Conservation (phyloP, 2,797 vertebrate genomes). For the Mus caroli region DNA sequence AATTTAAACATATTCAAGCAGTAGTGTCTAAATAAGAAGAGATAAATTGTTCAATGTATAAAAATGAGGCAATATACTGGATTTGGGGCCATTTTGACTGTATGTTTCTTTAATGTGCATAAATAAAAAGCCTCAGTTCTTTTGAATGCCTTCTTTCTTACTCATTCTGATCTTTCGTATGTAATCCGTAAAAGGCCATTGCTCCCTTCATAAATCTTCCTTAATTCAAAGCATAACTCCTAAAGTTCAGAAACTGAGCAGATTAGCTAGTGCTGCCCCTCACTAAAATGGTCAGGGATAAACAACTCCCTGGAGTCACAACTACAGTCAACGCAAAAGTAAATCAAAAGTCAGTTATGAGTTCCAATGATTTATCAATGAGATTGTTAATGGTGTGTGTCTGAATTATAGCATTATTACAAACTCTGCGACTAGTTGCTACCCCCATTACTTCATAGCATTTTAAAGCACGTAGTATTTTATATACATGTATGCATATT, state of each 20-base stretch:
- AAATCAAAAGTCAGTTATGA: constrained; percentile 79
- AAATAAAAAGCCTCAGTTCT: constrained; percentile 75
- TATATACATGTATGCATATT: constrained; percentile 66
- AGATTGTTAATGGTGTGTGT: constrained; percentile 75
- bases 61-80: constrained; percentile 56
- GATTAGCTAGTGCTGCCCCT: constrained; percentile 79
- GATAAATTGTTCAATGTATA: constrained; percentile 46
- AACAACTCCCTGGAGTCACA: constrained; percentile 75
- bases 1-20: constrained; percentile 51
- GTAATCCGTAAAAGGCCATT: constrained; percentile 69
- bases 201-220: constrained; percentile 77
- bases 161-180: constrained; percentile 72
- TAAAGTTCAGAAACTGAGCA: constrained; percentile 74
- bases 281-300: constrained; percentile 61
- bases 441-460: constrained; percentile 71
- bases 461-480: constrained; percentile 51
- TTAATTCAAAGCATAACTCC: constrained; percentile 81
- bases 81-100: constrained; percentile 56
- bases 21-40: constrained; percentile 45
- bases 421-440: constrained; percentile 59
- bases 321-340: constrained; percentile 64
- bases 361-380: constrained; percentile 80
- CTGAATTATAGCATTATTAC: constrained; percentile 78
- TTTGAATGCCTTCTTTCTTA: constrained; percentile 80
- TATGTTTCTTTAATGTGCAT: constrained; percentile 74